These are phyloP conservation scores for Catostylus mosaicus DNA, from an alignment of 30 jellyfish, hydroid and myxozoan genomes.

Conservation along the genomic window DNA sequence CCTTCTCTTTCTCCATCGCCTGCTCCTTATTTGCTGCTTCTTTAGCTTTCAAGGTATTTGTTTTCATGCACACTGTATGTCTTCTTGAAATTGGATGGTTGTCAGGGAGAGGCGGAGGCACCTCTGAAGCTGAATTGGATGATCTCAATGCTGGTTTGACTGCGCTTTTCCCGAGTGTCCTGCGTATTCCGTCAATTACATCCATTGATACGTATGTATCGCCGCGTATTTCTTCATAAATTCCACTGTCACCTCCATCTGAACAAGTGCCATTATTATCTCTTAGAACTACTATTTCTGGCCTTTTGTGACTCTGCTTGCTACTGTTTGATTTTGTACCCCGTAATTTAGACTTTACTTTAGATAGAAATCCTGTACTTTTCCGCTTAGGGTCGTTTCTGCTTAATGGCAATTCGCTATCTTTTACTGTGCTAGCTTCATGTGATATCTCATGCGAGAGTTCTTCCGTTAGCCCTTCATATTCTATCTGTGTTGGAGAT, in stretches of 20 bases:
- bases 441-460: background rate
- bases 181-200: constrained; percentile 59
- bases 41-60: background rate
- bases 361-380: constrained; percentile 53
- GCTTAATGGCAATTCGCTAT: constrained; percentile 13
- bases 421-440: background rate
- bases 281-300: constrained; percentile 46
- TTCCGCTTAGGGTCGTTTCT: constrained; percentile 29
- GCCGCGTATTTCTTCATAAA: constrained; percentile 73
- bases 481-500: background rate
- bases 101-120: constrained; percentile 94
- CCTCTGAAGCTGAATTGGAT: constrained; percentile 1
- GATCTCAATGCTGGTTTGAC: constrained; percentile 34
- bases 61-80: constrained; percentile 31
- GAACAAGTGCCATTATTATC: constrained; percentile 60
- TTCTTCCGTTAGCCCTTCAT: background rate
- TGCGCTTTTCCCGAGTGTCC: constrained; percentile 34
- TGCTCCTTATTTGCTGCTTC: background rate
- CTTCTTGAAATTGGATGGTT: constrained; percentile 83
- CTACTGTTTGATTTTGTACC: constrained; percentile 19
- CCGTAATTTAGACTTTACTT: constrained; percentile 40
- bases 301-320: constrained; percentile 34
- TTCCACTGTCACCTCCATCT: constrained; percentile 73
- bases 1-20: constrained; percentile 31
- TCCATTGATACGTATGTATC: constrained; percentile 71